Evolutionary conservation across 1,140 invertebrate species (phyloP), one percentile per base, ranked within the genome.

Genomic region (Cotesia typhae): DNA sequence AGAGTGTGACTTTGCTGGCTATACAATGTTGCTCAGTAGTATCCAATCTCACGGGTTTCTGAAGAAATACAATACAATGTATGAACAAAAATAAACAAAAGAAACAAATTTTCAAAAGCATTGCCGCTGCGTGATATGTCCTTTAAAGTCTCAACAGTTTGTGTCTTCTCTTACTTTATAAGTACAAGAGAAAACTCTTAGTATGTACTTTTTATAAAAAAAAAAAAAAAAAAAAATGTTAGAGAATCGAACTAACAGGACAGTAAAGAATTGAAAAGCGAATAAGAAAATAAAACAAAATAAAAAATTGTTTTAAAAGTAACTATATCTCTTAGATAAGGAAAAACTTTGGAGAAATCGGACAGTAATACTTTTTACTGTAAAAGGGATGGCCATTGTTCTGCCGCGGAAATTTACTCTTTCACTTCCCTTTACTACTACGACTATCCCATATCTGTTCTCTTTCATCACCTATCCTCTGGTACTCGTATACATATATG

Each of bases 341-440:
- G 75, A 76, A 74, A 81, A 79, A 79, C 72, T 80, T 79, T 80
- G 68, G 70, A 78, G 77, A 77, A 70, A 72, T 72, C 72, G 75
- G 74, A 77, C 78, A 79, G 79, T 80, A 75, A 75, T 75, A 76
- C 71, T 79, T 81, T 79, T 81, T 77, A 75, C 73, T 67, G 78
- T 77, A 76, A 82, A 82, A 81, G 75, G 76, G 74, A 67, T 65
- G 47, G 71, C 53, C 47, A 78, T 81, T 80, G 77, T 79, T 74
- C 68, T 68, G 55, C 63, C 51, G 60, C 59, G 51, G 41, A 47
- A 67, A 60, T 72, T 72, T 51, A 67, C 55, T 72, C 64, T 67
- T 59, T 47, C 14, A 57, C 60, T 55, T 41, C 52, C 36, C 65
- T 7, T 36, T 28, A 59, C 67, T 35, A 4, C 59, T 17, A 38